These are phyloP conservation scores for Terrapene triunguis DNA, from an alignment of 2,113 vertebrate genomes.

Conservation along the genomic window DNA sequence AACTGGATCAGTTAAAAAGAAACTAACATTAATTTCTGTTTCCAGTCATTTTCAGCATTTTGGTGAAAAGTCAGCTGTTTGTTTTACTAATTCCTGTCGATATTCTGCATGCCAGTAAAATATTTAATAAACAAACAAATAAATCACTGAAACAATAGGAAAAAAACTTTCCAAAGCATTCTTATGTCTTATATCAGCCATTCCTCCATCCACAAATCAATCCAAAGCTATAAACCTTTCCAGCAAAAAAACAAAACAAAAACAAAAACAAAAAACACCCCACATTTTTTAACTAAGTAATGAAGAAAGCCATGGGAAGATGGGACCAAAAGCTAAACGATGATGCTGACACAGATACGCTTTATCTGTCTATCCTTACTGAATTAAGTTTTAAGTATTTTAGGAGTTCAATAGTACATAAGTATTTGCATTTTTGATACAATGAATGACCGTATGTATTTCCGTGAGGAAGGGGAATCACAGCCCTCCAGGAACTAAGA, in stretches of 20 bases:
- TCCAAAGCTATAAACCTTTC: not conserved
- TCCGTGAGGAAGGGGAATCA: not conserved
- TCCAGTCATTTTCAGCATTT: not conserved
- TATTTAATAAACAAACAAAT: not conserved
- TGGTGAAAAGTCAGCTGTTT: not conserved
- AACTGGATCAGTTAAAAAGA: not conserved
- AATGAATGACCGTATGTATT: not conserved
- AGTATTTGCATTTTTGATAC: too few species aligned
- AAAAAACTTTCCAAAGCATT: not conserved
- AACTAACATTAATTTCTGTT: not conserved
- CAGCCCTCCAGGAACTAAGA: not conserved
- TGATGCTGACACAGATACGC: not conserved
- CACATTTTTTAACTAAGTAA: not conserved
- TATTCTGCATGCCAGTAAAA: not conserved
- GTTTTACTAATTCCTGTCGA: not conserved
- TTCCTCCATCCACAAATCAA: not conserved
- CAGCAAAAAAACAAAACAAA: not conserved
- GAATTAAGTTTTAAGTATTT: not conserved
- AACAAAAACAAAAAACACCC: not conserved
- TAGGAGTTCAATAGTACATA: not conserved
- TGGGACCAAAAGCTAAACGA: not conserved
- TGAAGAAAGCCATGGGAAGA: not conserved
- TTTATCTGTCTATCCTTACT: not conserved
- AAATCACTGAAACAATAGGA: not conserved
- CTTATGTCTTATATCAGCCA: not conserved